These are phyloP conservation scores for Pseudococcus longispinus DNA, from an alignment of 2,888 invertebrate genomes.

Conservation along the genomic window DNA sequence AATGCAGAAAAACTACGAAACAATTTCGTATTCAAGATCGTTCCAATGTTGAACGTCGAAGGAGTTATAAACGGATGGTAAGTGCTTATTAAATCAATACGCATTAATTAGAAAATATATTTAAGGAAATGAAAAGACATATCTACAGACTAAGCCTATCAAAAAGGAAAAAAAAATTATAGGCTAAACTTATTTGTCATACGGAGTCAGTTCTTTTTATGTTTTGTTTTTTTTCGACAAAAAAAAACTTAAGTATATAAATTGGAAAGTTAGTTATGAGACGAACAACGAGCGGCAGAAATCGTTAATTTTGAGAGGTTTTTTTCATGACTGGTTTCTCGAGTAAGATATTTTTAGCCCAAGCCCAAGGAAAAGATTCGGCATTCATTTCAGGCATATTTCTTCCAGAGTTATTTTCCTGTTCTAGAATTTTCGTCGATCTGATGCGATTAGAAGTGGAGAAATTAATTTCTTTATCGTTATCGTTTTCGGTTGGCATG, in stretches of 20 bases:
- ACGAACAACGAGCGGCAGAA: slow-evolving; percentile 52
- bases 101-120: not conserved
- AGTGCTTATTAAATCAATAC: slow-evolving; percentile 62
- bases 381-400: slow-evolving; percentile 40
- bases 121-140: slow-evolving; percentile 43
- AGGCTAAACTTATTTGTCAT: slow-evolving; percentile 6
- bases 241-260: slow-evolving; percentile 35
- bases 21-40: slow-evolving; percentile 81
- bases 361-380: slow-evolving; percentile 60
- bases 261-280: not conserved
- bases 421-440: slow-evolving; percentile 45
- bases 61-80: slow-evolving; percentile 87
- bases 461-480: not conserved
- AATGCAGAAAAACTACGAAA: slow-evolving; percentile 71
- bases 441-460: slow-evolving; percentile 35
- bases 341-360: slow-evolving; percentile 60
- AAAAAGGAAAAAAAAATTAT: not conserved
- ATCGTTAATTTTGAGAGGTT: slow-evolving; percentile 58
- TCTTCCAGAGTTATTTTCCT: slow-evolving; percentile 52
- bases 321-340: slow-evolving; percentile 61
- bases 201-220: slow-evolving; percentile 39
- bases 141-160: slow-evolving; percentile 53
- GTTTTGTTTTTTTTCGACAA: slow-evolving; percentile 35
- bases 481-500: not conserved
- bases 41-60: slow-evolving; percentile 89